Evolutionary conservation across 2,797 vertebrate genomes (phyloP), one percentile per base, ranked within the genome.

Genomic region (Scolopax bukidnonensis): DNA sequence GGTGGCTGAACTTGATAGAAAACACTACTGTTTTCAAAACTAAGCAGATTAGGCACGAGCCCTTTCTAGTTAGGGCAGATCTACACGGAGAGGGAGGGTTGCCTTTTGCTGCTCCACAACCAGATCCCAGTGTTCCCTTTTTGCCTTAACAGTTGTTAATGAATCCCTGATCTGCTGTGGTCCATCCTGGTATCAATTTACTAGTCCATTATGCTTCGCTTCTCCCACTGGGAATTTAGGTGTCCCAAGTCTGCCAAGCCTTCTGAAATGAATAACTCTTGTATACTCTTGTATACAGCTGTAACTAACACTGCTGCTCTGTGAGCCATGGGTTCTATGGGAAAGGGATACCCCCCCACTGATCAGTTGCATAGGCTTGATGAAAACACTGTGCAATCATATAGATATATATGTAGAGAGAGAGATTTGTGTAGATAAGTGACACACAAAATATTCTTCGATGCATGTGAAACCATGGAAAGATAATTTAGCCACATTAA

Each of bases 391-490:
- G 19, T 27, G 51, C 47, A 47, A 2, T 61, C 32, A 1, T 11
- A 18, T 5, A 9, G 1, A 1, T 11, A 18, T 15, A 16, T 6
- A 9, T 1, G 1, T 10, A 18, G 3, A 14, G 0, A 33, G 14
- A 21, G 63, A 54, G 38, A 59, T 0, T 36, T 4, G 28, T 7
- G 32, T 2, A 73, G 57, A 51, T 25, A 84, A 50, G 54, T 14
- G 61, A 43, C 40, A 23, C 40, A 41, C 10, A 11, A 9, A 1
- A 2, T 76, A 64, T 41, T 54, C 50, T 54, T 61, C 82, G 57
- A 14, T 36, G n/a, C 16, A 30, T 30, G 64, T n/a, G 69, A 87
- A 67, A 51, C 57, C 12, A 3, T 40, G 43, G 60, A 61, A 77
- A 21, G 61, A 36, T 67, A 47, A 68, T 89, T 81, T 27, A 43